These are phyloP conservation scores for Nyctereutes procyonoides DNA, from an alignment of 2,113 vertebrate species.

Conservation along the genomic window DNA sequence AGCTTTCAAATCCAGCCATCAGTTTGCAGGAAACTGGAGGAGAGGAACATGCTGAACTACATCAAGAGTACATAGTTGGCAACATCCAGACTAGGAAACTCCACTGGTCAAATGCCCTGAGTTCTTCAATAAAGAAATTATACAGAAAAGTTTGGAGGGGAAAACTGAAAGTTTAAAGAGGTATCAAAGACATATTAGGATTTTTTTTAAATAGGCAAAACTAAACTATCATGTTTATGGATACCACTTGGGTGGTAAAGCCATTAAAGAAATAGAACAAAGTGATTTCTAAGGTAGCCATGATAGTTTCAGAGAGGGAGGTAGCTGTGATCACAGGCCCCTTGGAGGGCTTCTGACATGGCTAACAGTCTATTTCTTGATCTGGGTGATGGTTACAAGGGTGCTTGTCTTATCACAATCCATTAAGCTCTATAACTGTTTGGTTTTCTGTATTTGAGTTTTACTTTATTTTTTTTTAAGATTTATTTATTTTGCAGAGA, in stretches of 20 bases:
- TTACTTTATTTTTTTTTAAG: not conserved
- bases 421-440: not conserved
- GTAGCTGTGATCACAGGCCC: not conserved
- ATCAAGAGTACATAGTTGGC: not conserved
- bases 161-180: not conserved
- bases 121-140: not conserved
- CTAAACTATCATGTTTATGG: not conserved
- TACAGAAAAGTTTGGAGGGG: not conserved
- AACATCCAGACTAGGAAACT: not conserved
- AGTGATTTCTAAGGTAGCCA: not conserved
- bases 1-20: not conserved
- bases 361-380: not conserved
- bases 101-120: not conserved
- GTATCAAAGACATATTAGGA: not conserved
- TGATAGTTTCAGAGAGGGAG: not conserved
- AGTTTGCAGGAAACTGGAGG: not conserved
- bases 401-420: not conserved
- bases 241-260: not conserved
- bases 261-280: not conserved
- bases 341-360: not conserved
- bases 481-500: too few relatives aligned
- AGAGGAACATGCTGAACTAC: not conserved
- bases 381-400: not conserved
- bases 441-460: slow-evolving; percentile 35
- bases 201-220: not conserved